Evolutionary conservation across 2,797 vertebrate genomes (phyloP), one percentile per base, ranked within the genome.

Genomic region (Cercopithecus mitis): DNA sequence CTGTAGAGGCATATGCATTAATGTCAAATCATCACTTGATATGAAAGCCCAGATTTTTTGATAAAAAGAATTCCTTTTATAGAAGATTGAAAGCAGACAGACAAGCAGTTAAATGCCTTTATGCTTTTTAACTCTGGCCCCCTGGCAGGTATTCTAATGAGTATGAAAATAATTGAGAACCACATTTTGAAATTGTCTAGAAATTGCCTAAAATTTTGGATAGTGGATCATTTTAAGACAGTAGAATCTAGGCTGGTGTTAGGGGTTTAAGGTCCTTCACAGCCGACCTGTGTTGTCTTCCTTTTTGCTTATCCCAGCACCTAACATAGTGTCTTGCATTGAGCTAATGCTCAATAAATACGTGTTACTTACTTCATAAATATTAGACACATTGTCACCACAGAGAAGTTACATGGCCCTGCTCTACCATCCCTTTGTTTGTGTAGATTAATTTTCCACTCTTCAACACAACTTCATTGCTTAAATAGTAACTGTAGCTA

Each of bases 11-110:
- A 96, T 95, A 92, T 95, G 96, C 96, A 97, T 98, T 98, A 97
- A 97, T 90, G 96, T 97, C 96, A 98, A 98, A 97, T 98, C 96
- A 94, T 95, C 95, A 91, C 96, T 97, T 87, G 90, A 96, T 96
- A 41, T 95, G 91, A 97, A 96, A 97, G 91, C 86, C 72, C 61
- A 73, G 94, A 84, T 93, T 98, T 98, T 95, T 92, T 1, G 19
- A 97, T 96, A 88, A 97, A 97, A 97, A 97, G 47, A 94, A 81
- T 90, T 96, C 90, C 97, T 97, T 97, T 95, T 94, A 94, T 89
- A 77, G 95, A 92, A 95, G 70, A 92, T 94, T 95, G 97, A 97
- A 98, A 97, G 97, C 95, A 96, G 85, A 93, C 45, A 98, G 97
- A 94, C 88, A 96, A 47, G 96, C 92, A 55, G 92, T 88, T 96